Conservation (phyloP, 2,888 invertebrate species). For the Perizoma flavofasciatum region DNA sequence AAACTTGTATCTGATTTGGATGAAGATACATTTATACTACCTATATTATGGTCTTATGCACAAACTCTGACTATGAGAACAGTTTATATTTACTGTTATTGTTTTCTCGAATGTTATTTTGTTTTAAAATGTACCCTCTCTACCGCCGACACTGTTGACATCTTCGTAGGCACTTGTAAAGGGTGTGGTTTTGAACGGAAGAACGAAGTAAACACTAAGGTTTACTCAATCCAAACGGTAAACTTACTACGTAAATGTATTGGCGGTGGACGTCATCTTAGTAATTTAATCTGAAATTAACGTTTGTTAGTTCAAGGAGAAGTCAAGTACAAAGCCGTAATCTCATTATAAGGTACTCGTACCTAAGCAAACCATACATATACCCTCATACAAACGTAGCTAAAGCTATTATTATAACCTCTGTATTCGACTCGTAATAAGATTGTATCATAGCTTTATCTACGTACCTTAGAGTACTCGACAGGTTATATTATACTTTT, state of each 20-base stretch:
- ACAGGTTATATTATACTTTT: no score
- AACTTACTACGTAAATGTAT: constrained; percentile 34
- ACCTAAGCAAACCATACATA: constrained; percentile 7
- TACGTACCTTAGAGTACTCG: no score
- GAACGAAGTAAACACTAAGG: constrained; percentile 35
- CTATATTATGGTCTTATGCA: no score
- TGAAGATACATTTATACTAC: no score
- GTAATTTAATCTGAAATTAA: constrained; percentile 37
- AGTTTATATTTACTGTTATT: background rate
- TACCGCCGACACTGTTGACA: constrained; percentile 2
- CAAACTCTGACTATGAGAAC: background rate
- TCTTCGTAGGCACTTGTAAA: constrained; percentile 7
- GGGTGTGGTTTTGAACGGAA: constrained; percentile 25
- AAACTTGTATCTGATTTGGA: no score
- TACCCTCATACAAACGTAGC: background rate
- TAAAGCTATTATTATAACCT: no score
- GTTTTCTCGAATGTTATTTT: constrained; percentile 6
- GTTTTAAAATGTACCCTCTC: constrained; percentile 3
- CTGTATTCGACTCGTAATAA: no score
- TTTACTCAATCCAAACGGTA: constrained; percentile 37
- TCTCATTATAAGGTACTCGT: constrained; percentile 20
- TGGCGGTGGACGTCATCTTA: constrained; percentile 31
- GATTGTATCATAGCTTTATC: no score
- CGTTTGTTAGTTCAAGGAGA: constrained; percentile 34
- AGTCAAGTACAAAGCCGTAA: constrained; percentile 22